These are phyloP conservation scores for Microctenopoma stevenorrisi DNA, from an alignment of 2,797 vertebrate genomes.

Conservation along the genomic window DNA sequence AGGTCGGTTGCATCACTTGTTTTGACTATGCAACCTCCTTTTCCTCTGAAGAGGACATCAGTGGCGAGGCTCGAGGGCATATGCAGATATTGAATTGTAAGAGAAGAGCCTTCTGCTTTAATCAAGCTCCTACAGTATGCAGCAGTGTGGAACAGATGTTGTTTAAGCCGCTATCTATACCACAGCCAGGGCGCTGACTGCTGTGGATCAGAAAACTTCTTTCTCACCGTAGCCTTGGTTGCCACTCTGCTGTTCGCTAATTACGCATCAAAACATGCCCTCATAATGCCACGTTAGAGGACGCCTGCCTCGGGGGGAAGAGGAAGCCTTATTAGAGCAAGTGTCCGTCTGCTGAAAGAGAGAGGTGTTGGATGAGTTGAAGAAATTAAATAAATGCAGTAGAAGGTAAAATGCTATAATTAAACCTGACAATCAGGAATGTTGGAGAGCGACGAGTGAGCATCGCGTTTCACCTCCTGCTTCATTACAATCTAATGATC, in stretches of 20 bases:
- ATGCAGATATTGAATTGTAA: conserved; percentile 41
- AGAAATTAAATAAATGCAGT: conserved; percentile 58
- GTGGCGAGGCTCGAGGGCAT: not conserved
- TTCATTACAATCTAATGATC: conserved; percentile 78
- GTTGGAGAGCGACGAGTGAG: conserved; percentile 59
- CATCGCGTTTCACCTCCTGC: conserved; percentile 77
- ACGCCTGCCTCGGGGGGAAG: conserved; percentile 27
- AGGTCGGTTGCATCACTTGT: conserved; percentile 72
- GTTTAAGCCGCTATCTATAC: conserved; percentile 59
- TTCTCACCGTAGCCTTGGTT: conserved; percentile 43
- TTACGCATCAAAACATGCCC: conserved; percentile 62
- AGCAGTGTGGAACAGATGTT: conserved; percentile 62
- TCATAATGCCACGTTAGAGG: conserved; percentile 36
- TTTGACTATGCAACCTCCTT: conserved; percentile 67
- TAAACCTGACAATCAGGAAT: conserved; percentile 80
- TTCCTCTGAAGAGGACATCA: conserved; percentile 22
- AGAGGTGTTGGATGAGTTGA: conserved; percentile 35
- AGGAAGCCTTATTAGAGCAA: conserved; percentile 70
- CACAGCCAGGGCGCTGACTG: conserved; percentile 49
- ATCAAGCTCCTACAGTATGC: conserved; percentile 40
- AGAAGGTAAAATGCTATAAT: conserved; percentile 63
- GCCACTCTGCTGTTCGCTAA: conserved; percentile 62
- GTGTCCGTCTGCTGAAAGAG: conserved; percentile 57
- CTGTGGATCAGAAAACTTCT: conserved; percentile 50
- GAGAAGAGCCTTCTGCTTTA: conserved; percentile 44